These are phyloP conservation scores for Neoniphon sammara DNA, from an alignment of 2,797 vertebrate genomes.

Conservation along the genomic window DNA sequence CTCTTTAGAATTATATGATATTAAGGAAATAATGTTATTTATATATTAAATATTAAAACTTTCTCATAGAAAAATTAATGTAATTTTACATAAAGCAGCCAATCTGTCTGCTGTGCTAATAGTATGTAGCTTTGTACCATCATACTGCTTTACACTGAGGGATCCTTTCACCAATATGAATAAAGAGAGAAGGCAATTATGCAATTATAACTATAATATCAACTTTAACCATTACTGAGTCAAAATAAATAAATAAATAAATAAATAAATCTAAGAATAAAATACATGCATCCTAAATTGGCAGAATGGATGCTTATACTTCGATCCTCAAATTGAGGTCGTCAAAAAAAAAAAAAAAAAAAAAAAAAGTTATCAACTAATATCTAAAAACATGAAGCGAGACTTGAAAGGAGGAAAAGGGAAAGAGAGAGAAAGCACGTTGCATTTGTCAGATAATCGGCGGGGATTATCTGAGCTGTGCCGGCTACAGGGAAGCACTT, in stretches of 20 bases:
- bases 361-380: constrained; percentile 87
- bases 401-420: constrained; percentile 86
- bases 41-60: neutral
- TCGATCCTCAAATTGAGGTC: constrained; percentile 89
- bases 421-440: constrained; percentile 91
- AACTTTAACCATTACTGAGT: constrained; percentile 73
- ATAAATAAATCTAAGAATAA: constrained; percentile 79
- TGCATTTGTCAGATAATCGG: constrained; percentile 99
- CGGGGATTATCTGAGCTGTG: constrained; percentile 99
- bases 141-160: constrained; percentile 92
- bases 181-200: constrained; percentile 99
- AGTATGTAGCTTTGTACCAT: constrained; percentile 47
- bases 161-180: constrained; percentile 90
- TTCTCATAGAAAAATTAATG: neutral
- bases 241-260: too few relatives aligned
- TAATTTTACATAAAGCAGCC: constrained; percentile 15
- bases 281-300: constrained; percentile 97
- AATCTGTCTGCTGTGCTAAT: constrained; percentile 18
- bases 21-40: neutral
- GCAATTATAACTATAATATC: constrained; percentile 85
- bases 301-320: constrained; percentile 95
- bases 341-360: constrained; percentile 87
- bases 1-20: neutral
- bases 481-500: constrained; percentile 99
- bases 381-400: constrained; percentile 98